phyloP scores from a whole-genome alignment of 1,140 invertebrate species.

The Drosophila azteca region DNA sequence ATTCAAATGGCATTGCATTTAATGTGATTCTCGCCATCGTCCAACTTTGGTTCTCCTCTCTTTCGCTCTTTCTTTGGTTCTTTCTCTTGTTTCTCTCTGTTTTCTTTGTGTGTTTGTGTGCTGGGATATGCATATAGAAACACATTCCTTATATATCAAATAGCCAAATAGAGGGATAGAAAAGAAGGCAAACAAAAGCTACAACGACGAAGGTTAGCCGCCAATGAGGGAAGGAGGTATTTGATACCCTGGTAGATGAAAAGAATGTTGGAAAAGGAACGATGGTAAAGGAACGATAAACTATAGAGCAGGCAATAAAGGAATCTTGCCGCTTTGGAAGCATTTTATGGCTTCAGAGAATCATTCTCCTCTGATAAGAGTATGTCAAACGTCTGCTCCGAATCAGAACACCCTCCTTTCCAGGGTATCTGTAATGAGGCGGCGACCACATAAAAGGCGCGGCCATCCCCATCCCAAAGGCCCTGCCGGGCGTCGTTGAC shows the following conservation, averaged over 20 bases:
- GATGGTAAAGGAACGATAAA: no score
- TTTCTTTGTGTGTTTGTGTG: background rate
- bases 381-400: no score
- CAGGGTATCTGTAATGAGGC: slow-evolving; percentile 3
- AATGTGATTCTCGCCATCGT: slow-evolving; percentile 25
- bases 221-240: no score
- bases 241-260: no score
- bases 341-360: no score
- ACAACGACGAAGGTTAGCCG: no score
- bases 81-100: slow-evolving; percentile 3
- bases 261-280: no score
- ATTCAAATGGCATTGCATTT: slow-evolving; percentile 71
- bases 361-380: no score
- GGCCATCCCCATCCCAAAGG: slow-evolving; percentile 1
- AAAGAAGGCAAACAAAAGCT: slow-evolving; percentile 24
- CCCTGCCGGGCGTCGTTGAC: slow-evolving; percentile 13
- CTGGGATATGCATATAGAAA: slow-evolving; percentile 15
- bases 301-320: no score
- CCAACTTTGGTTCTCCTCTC: no score
- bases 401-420: background rate
- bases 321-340: no score
- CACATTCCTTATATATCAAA: slow-evolving; percentile 31
- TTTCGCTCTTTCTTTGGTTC: background rate
- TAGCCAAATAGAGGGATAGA: background rate
- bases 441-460: slow-evolving; percentile 54